Evolutionary conservation across 1,140 invertebrate species (phyloP), one percentile per base, ranked within the genome.

Genomic region (Dendrolimus punctatus): DNA sequence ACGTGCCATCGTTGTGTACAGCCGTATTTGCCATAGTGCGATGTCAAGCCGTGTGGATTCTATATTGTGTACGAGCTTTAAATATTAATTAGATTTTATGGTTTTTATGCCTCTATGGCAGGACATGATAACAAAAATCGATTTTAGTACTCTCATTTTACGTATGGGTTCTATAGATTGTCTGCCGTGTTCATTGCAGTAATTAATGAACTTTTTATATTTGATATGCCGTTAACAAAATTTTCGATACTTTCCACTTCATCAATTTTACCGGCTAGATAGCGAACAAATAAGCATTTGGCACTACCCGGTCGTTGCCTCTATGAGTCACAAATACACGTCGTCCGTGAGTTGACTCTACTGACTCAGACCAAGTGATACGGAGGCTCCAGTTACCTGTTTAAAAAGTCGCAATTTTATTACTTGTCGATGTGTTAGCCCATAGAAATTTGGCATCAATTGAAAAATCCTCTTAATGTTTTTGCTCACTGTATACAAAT

Each of bases 11-110:
- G 46, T 56, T 51, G 40, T 58, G 53, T 46, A 39, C 49, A 53
- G 42, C 37, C 46, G 37, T 52, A 54, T 59, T 63, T 62, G 53
- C 54, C 57, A 56, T 66, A 53, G 46, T 64, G 56, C 44, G 66
- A 62, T 64, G 62, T 64, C 60, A 63, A 67, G 61, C 55, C 64
- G 50, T 55, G 67, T 75, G 66, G 59, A 64, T 51, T 64, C 49
- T 64, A 59, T 55, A 49, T 58, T 58, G 40, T 46, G 52, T 62
- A 71, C 66, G 64, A 62, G 66, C 53, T 60, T 60, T 62, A 71
- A 70, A 82, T 80, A 71, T 53, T 75, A 80, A 82, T 78, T 68
- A 69, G 64, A 36, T 71, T 68, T 58, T 60, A 70, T 60, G 62
- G 60, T 49, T 64, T 65, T 71, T 62, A 58, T 65, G 53, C 39